Conservation (phyloP, 2,113 vertebrate genomes). For the Platysteira castanea region DNA sequence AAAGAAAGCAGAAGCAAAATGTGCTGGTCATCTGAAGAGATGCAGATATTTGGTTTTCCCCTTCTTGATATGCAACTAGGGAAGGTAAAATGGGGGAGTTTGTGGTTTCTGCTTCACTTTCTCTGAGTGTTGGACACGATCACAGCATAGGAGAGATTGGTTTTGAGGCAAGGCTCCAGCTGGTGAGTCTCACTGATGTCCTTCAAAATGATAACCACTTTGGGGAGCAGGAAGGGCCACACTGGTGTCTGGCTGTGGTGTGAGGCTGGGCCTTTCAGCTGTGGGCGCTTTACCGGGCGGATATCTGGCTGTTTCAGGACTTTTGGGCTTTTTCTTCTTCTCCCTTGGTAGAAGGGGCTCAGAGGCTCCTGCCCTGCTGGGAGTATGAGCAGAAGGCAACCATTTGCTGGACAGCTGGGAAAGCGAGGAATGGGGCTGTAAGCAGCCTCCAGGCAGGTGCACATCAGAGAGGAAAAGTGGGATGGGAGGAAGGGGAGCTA, state of each 20-base stretch:
- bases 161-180: background rate
- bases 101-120: background rate
- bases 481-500: background rate
- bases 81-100: background rate
- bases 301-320: background rate
- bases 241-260: background rate
- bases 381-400: background rate
- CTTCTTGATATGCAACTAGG: background rate
- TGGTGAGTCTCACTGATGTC: background rate
- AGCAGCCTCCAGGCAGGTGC: background rate
- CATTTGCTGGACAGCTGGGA: background rate
- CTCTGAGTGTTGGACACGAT: background rate
- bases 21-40: background rate
- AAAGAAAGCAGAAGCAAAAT: slow-evolving; percentile 10
- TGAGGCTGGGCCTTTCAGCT: background rate
- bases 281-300: background rate
- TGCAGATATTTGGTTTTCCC: background rate
- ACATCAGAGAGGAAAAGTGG: background rate
- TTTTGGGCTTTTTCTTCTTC: background rate
- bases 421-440: background rate
- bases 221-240: background rate
- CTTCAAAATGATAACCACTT: background rate
- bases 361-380: background rate
- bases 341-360: background rate
- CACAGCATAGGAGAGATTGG: background rate